Conservation (phyloP, 1,140 invertebrate species). For the Meloidogyne exigua region DNA sequence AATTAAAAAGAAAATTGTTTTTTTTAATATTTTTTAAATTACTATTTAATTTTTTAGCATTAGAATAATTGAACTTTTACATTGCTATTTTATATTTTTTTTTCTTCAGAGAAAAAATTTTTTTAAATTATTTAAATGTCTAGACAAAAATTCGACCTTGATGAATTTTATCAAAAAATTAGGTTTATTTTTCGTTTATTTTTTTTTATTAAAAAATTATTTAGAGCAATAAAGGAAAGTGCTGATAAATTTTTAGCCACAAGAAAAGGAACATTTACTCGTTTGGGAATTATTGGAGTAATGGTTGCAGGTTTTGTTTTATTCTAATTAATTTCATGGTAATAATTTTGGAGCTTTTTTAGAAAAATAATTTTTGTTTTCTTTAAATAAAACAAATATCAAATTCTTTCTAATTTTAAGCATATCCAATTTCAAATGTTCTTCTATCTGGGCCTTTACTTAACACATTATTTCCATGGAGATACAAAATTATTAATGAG, state of each 20-base stretch:
- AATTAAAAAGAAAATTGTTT: background rate
- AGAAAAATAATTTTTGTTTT: too few relatives aligned
- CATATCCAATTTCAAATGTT: constrained; percentile 12
- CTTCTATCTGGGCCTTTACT: constrained; percentile 27
- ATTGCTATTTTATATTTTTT: too few relatives aligned
- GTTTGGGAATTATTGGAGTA: constrained; percentile 19
- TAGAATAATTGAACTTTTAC: too few relatives aligned
- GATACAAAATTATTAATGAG: constrained; percentile 10
- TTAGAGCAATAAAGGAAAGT: background rate
- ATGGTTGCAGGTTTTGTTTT: constrained; percentile 6
- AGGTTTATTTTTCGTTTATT: background rate
- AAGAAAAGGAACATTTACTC: background rate
- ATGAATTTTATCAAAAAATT: constrained; percentile 10
- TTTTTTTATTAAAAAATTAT: background rate
- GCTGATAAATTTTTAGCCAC: constrained; percentile 24
- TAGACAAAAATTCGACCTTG: background rate
- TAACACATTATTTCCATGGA: constrained; percentile 15
- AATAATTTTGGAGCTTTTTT: too few relatives aligned
- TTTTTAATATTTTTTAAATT: too few relatives aligned
- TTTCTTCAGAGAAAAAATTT: background rate
- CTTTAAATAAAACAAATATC: too few relatives aligned
- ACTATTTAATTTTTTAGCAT: too few relatives aligned
- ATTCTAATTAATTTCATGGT: background rate
- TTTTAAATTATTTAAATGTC: background rate
- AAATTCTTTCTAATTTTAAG: background rate